Conservation (phyloP, 2,888 invertebrate species). For the Odontocerum albicorne region DNA sequence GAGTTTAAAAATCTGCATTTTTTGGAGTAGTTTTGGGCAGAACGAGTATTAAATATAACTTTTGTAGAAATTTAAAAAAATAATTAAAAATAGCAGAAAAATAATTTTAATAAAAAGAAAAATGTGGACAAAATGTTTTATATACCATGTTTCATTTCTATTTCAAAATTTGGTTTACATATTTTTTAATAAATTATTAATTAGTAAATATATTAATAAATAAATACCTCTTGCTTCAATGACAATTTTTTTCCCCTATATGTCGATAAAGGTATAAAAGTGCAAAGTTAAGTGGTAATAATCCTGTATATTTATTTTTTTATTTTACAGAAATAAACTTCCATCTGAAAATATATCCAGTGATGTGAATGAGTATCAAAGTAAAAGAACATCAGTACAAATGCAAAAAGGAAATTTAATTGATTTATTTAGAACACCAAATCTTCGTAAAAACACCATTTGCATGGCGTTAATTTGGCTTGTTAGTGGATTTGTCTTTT, state of each 20-base stretch:
- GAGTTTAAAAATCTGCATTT: not conserved
- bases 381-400: conserved; percentile 37
- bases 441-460: conserved; percentile 69
- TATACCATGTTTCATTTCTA: too few relatives aligned
- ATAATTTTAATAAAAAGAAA: too few relatives aligned
- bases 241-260: too few relatives aligned
- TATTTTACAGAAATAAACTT: conserved; percentile 17
- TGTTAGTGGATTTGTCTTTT: conserved; percentile 78
- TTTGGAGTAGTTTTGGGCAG: not conserved
- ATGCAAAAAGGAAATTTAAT: conserved; percentile 57
- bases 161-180: too few relatives aligned
- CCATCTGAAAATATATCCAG: conserved; percentile 15
- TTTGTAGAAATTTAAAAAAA: too few relatives aligned
- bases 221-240: too few relatives aligned
- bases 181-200: too few relatives aligned
- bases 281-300: not conserved
- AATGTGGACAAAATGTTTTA: too few relatives aligned
- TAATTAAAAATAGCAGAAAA: too few relatives aligned
- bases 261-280: too few relatives aligned
- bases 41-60: too few relatives aligned
- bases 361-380: conserved; percentile 1
- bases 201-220: too few relatives aligned
- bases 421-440: conserved; percentile 72
- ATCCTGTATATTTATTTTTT: not conserved
- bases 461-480: conserved; percentile 78